Conservation (phyloP, 2,797 vertebrate genomes). For the Crenichthys baileyi region DNA sequence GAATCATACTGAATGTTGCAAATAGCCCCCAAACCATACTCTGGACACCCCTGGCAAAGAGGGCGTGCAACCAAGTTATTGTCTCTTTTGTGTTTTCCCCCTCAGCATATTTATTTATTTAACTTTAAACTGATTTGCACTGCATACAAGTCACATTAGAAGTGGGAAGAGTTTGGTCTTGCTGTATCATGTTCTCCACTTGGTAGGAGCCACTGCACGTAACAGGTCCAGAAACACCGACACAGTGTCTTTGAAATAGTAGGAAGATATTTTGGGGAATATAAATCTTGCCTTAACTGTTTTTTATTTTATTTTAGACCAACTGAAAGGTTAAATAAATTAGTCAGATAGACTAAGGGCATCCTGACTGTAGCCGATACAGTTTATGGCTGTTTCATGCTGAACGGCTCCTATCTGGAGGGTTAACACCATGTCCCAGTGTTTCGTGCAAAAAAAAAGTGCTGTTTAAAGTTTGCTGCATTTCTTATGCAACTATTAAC, state of each 20-base stretch:
- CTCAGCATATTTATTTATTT: no score
- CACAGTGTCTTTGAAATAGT: not conserved
- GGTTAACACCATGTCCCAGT: not conserved
- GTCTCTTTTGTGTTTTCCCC: no score
- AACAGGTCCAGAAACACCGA: not conserved
- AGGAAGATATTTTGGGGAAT: not conserved
- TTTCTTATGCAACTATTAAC: not conserved
- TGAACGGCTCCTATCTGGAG: not conserved
- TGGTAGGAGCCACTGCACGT: not conserved
- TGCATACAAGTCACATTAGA: no score
- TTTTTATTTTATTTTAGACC: not conserved
- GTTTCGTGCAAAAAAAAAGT: not conserved
- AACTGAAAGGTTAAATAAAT: not conserved
- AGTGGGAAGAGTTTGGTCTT: no score
- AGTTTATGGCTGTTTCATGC: not conserved
- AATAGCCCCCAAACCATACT: no score
- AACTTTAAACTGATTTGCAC: no score
- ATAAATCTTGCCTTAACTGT: not conserved
- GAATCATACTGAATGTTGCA: no score
- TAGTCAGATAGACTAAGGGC: not conserved
- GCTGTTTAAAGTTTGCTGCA: no score
- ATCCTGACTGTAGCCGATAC: no score
- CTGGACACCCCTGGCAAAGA: no score
- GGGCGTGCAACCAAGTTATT: no score
- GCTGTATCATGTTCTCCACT: no score